Evolutionary conservation across 2,113 vertebrate species (phyloP).

Genomic region (Pseudorectes ferrugineus): DNA sequence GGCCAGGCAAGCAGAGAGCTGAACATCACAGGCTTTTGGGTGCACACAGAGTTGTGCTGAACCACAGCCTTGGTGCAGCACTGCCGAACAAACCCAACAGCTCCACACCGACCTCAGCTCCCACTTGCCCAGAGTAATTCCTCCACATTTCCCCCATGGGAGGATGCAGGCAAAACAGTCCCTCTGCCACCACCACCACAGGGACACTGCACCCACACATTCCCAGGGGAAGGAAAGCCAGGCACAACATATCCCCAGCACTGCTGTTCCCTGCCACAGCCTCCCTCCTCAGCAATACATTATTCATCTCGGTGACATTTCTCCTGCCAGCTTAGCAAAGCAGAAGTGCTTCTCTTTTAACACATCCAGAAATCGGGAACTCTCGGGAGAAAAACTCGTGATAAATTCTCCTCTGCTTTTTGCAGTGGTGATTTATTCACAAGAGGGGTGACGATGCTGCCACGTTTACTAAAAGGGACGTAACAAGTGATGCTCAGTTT

Average conservation of each 20-base stretch:
- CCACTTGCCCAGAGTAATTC: neutral
- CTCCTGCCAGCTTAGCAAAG: neutral
- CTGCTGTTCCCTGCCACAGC: neutral
- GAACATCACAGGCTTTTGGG: rapidly evolving
- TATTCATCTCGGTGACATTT: neutral
- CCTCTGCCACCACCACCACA: neutral
- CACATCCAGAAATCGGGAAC: rapidly evolving
- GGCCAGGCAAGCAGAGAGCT: neutral
- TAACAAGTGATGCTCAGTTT: neutral
- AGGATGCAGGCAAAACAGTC: neutral
- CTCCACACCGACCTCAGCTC: neutral
- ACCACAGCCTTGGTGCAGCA: neutral
- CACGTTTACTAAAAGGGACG: neutral
- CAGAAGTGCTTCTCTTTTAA: neutral
- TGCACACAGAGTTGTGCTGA: neutral
- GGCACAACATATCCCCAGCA: neutral
- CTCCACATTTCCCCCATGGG: neutral
- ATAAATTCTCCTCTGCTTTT: neutral
- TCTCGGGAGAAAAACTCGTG: neutral
- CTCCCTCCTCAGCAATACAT: neutral
- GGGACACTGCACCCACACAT: neutral
- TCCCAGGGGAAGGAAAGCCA: neutral
- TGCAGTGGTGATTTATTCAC: neutral
- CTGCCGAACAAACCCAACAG: neutral
- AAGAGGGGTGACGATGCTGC: neutral